A percentile compares a stretch with the other conserved stretches of the same genome.
Evolutionary conservation across 2,888 invertebrate species (phyloP).

Genomic region (Leptopilina syphax): DNA sequence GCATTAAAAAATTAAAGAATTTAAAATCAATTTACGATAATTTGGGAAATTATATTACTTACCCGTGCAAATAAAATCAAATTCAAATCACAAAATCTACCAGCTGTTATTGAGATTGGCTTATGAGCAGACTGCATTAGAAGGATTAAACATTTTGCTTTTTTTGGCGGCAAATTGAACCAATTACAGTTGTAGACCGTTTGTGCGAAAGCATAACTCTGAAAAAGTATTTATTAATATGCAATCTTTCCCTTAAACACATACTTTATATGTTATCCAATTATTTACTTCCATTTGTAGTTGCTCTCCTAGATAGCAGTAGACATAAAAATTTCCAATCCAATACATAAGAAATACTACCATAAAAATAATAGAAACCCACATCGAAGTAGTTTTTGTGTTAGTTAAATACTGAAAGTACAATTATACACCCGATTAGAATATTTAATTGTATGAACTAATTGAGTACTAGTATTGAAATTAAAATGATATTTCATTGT

Average conservation of each 20-base stretch:
- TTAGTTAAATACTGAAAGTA: neutral
- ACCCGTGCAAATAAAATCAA: constrained; percentile 49
- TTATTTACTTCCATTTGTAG: constrained; percentile 41
- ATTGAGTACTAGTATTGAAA: no score
- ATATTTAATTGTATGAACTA: no score
- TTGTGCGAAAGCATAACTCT: constrained; percentile 51
- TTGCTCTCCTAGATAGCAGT: constrained; percentile 49
- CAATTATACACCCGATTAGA: no score
- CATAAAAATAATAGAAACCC: constrained; percentile 41
- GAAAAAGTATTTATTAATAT: neutral
- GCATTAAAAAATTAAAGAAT: no score
- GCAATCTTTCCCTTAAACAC: neutral
- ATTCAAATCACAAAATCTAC: constrained; percentile 54
- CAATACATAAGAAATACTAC: constrained; percentile 40
- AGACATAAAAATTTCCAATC: constrained; percentile 46
- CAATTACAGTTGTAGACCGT: constrained; percentile 56
- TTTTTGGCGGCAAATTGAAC: constrained; percentile 52
- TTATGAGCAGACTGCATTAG: constrained; percentile 51
- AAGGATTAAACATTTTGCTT: constrained; percentile 50
- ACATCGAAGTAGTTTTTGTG: neutral
- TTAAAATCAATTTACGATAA: no score
- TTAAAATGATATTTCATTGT: no score
- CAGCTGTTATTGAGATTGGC: constrained; percentile 57
- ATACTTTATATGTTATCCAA: no score
- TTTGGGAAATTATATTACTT: neutral